These are phyloP conservation scores for Hypsibius dujardini DNA, from an alignment of 1,140 invertebrate genomes.

Conservation along the genomic window DNA sequence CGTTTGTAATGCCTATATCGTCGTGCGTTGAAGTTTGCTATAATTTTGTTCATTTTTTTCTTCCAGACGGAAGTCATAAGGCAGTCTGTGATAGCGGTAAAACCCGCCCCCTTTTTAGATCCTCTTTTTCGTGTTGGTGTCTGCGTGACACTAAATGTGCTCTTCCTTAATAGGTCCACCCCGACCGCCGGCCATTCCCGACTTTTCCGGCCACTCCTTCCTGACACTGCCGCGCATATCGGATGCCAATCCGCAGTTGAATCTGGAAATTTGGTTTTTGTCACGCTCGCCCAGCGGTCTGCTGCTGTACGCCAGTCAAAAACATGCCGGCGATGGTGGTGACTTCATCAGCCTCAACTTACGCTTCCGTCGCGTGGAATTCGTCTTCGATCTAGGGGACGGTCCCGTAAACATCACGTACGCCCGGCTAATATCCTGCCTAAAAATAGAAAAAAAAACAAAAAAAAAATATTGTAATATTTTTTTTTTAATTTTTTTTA, in stretches of 20 bases:
- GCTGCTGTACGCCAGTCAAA: constrained; percentile 63
- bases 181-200: constrained; percentile 26
- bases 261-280: constrained; percentile 69
- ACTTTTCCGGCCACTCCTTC: constrained; percentile 51
- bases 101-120: too few species aligned
- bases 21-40: too few species aligned
- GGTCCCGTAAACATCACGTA: constrained; percentile 66
- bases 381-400: constrained; percentile 67
- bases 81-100: too few species aligned
- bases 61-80: too few species aligned
- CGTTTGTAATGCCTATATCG: too few species aligned
- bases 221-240: constrained; percentile 55
- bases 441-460: constrained; percentile 3
- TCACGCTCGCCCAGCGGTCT: constrained; percentile 55
- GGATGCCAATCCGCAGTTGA: constrained; percentile 54
- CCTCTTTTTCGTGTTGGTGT: too few species aligned
- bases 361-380: constrained; percentile 55
- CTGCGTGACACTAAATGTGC: too few species aligned
- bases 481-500: constrained; percentile 19
- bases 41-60: too few species aligned
- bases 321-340: constrained; percentile 37
- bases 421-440: constrained; percentile 31
- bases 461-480: constrained; percentile 19
- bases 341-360: constrained; percentile 72
- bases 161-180: too few species aligned